Base-by-base conservation (phyloP, 2,113 vertebrate genomes). In the Suricata suricatta region DNA sequence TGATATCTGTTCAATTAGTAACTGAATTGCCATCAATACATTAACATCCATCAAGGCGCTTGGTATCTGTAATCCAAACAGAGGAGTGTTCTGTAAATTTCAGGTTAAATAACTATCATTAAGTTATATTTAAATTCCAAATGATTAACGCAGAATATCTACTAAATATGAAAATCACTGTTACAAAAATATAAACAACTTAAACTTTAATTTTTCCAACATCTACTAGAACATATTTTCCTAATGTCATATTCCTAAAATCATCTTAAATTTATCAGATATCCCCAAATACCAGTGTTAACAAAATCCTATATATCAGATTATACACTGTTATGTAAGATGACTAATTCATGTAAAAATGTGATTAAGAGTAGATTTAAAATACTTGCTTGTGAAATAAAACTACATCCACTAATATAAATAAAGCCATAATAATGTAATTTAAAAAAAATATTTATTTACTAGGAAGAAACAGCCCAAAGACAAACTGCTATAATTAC, bases 1-100 rank as follows among this genome's bases (percentile, higher is more conserved):
- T 13, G 99, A 99, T 95, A 99, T 99, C 98, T 99, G 99, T 96
- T 99, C 99, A 71, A 99, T 99, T 97, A 99, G 98, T 87, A 99
- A 97, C 97, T 99, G 99, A 74, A 99, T 90, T 68, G 99, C 99
- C 96, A 99, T 99, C 92, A 99, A 97, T 57, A 99, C 99, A 84
- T 99, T 99, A 97, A 99, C 99, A 95, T 99, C 99, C 98, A 99
- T 99, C 88, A 99, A 99, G 86, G 98, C 98, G 0, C 98, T 98
- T 27, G 99, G 99, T 90, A 99, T 98, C 99, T 99, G 92, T 60
- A 95, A 95, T 96, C 77, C 64, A 97, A 95, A 82, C 11, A 83
- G 29, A 94, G 90, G 25, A 85, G 44, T 5, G 21, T 81, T 97
- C 31, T 64, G 52, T 88, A 92, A 93, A 95, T 29, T 83, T 92